Conservation (phyloP, 2,888 invertebrate genomes). For the Aspidapion aeneum region DNA sequence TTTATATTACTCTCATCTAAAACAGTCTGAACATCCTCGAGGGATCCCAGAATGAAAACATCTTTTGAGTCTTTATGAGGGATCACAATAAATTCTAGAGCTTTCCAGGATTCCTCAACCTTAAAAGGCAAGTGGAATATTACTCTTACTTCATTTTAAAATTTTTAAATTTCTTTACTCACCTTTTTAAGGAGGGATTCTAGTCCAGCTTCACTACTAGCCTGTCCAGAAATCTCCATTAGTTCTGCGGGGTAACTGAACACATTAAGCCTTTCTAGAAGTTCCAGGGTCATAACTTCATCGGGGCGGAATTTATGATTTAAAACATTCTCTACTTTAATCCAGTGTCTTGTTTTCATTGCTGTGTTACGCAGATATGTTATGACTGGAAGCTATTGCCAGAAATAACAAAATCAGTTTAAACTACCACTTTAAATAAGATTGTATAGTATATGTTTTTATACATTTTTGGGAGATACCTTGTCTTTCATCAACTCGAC, state of each 20-base stretch:
- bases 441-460: too few species aligned
- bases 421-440: constrained; percentile 21
- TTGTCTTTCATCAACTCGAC: constrained; percentile 79
- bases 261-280: constrained; percentile 68
- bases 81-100: constrained; percentile 71
- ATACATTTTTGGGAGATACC: too few species aligned
- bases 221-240: constrained; percentile 83
- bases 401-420: too few species aligned
- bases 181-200: constrained; percentile 77
- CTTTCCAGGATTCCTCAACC: constrained; percentile 83
- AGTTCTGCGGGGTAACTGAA: constrained; percentile 71
- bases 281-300: constrained; percentile 60
- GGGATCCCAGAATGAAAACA: constrained; percentile 76
- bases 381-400: constrained; percentile 74
- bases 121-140: constrained; percentile 38
- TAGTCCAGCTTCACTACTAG: constrained; percentile 82
- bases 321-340: constrained; percentile 71
- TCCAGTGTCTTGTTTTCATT: constrained; percentile 78
- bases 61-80: constrained; percentile 81
- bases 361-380: constrained; percentile 77
- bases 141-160: not conserved
- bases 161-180: not conserved
- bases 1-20: constrained; percentile 86
- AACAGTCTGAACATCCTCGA: constrained; percentile 79
- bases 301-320: constrained; percentile 71